A percentile compares a stretch with the other conserved stretches of the same genome.
phyloP scores from a whole-genome alignment of 2,888 invertebrate species.

The Hecatera dysodea region DNA sequence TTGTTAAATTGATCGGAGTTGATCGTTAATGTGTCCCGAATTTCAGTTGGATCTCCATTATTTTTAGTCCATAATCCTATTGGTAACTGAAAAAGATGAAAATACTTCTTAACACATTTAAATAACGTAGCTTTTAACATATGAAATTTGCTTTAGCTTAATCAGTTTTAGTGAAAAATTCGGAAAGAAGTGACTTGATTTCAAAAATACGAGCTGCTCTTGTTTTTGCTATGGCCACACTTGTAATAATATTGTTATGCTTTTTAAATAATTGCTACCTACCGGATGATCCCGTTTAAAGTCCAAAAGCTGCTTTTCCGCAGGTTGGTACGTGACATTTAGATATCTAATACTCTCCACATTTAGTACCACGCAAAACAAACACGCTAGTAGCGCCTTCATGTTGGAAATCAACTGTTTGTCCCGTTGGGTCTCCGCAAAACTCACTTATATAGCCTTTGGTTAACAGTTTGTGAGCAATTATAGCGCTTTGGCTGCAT shows the following conservation, averaged over 20 bases:
- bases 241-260: neutral
- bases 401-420: conserved; percentile 36
- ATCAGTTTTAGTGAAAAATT: neutral
- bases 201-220: neutral
- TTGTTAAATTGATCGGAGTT: conserved; percentile 73
- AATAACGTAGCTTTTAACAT: neutral
- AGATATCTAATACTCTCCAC: conserved; percentile 45
- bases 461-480: conserved; percentile 5
- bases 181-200: neutral
- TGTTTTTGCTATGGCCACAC: neutral
- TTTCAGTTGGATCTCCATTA: conserved; percentile 94
- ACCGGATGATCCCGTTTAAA: conserved; percentile 74
- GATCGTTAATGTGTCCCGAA: conserved; percentile 87
- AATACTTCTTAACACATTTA: neutral
- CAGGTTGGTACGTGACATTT: conserved; percentile 66
- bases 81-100: conserved; percentile 65
- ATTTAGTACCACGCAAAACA: conserved; percentile 31
- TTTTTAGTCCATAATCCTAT: conserved; percentile 91
- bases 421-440: neutral
- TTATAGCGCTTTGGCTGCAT: conserved; percentile 9
- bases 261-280: conserved; percentile 12
- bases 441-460: conserved; percentile 29
- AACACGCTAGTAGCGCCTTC: conserved; percentile 45
- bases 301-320: conserved; percentile 71
- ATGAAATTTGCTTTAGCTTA: neutral